These are phyloP conservation scores for Romanogobio albipinnatus DNA, from an alignment of 2,113 vertebrate genomes.

Conservation along the genomic window DNA sequence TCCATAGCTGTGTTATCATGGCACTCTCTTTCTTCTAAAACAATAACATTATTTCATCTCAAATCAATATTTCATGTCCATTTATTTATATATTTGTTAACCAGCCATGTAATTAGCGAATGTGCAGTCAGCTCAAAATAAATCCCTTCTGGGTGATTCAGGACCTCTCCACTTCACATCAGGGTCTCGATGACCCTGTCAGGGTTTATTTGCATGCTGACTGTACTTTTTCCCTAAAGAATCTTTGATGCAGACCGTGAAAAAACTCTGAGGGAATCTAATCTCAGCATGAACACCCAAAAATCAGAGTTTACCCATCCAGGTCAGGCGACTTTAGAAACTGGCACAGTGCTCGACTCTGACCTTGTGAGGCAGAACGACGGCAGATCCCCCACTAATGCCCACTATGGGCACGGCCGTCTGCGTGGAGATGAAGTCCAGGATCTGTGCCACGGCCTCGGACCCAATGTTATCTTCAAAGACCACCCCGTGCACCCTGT, in stretches of 20 bases:
- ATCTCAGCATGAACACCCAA: conserved; percentile 2
- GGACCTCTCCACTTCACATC: not conserved
- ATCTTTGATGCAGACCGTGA: not conserved
- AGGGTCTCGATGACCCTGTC: not conserved
- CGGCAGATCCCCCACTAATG: conserved; percentile 93
- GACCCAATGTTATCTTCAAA: conserved; percentile 95
- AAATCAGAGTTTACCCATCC: conserved; percentile 4
- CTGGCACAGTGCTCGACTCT: conserved; percentile 28
- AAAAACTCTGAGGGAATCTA: not conserved
- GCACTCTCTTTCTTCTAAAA: not conserved
- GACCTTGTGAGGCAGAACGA: conserved; percentile 96
- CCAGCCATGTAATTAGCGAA: not conserved
- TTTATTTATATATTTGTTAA: not conserved
- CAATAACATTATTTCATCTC: not conserved
- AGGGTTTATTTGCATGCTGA: not conserved
- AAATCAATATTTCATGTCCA: not conserved
- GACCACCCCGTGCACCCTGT: conserved; percentile 89
- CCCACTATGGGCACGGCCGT: conserved; percentile 91
- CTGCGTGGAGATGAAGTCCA: conserved; percentile 96
- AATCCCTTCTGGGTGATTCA: not conserved
- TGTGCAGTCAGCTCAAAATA: conserved; percentile 2
- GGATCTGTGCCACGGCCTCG: conserved; percentile 92
- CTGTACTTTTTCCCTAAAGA: not conserved
- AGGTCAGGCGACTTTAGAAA: not conserved
- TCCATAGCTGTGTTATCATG: not conserved